Evolutionary conservation across 2,888 invertebrate genomes (phyloP), one percentile per base, ranked within the genome.

Genomic region (Tillus elongatus): DNA sequence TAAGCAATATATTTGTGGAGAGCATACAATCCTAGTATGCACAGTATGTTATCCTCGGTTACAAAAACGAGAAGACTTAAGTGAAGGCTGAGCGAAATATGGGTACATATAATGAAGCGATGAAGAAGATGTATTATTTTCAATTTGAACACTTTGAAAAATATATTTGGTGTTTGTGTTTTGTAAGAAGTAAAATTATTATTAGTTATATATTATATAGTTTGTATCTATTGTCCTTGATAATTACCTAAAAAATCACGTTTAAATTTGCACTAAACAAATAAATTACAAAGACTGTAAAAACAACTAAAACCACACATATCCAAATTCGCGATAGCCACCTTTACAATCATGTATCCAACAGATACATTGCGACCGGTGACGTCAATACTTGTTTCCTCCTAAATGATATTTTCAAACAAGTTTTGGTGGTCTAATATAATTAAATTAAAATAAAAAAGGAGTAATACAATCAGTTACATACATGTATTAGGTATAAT

Each of bases 21-120:
- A 15, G 33, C 33, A 33, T 33, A 33, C 19, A 15, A 33, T 3
- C 15, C 3, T 15, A 33, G 33, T 33, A 10, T 33, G 33, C 19
- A 19, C 33, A 33, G 10, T 10, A 11, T 16, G 33, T 33, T 3
- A 33, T 15, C 15, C n/a, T 10, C 13, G 33, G 33, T n/a, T 33
- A 30, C n/a, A n/a, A 30, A 9, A n/a, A 30, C 11, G 13, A 30
- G 30, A 30, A 30, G 3, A 30, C 30, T 9, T 13, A 12, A 19
- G 24, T 19, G 24, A 19, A 6, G 24, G n/a, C 11, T 9, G 13
- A 9, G 30, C 13, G 30, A 30, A 9, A 30, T 3, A 30, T 30
- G n/a, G 30, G 12, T 13, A 30, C 30, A 9, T 30, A 13, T 13
- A 13, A 13, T 30, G 30, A n/a, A 19, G 24, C 24, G n/a, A 6